phyloP scores from a whole-genome alignment of 2,888 invertebrate species.

The Autographa pulchrina region DNA sequence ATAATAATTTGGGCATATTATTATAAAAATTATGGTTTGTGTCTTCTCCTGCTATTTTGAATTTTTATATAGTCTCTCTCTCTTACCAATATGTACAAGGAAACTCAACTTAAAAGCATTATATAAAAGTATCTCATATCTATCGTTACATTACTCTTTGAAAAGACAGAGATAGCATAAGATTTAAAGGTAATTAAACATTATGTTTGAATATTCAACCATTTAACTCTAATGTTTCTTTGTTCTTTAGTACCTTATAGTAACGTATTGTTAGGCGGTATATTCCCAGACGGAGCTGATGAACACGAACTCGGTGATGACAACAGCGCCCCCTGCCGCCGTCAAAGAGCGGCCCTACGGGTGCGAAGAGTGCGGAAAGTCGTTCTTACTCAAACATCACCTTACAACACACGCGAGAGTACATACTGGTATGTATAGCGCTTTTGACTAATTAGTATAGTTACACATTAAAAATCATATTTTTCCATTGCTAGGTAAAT shows the following conservation, averaged over 20 bases:
- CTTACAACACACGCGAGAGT: conserved; percentile 95
- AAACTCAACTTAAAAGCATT: no score
- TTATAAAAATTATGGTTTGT: no score
- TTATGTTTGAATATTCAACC: no score
- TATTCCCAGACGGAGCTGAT: conserved; percentile 84
- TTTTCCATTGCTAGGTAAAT: no score
- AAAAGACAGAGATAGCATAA: not conserved
- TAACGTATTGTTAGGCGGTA: conserved; percentile 77
- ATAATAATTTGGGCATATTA: no score
- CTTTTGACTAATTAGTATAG: not conserved
- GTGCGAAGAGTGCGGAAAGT: conserved; percentile 95
- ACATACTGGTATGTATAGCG: conserved; percentile 90
- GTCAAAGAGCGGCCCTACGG: conserved; percentile 94
- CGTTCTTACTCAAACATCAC: conserved; percentile 95
- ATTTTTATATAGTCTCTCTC: no score
- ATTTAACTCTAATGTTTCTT: not conserved
- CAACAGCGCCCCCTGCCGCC: conserved; percentile 72
- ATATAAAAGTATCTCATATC: not conserved
- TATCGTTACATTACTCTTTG: not conserved
- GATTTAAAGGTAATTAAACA: no score
- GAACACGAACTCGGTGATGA: conserved; percentile 75
- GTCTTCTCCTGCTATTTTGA: no score
- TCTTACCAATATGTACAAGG: no score
- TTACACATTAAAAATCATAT: no score
- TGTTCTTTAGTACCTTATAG: conserved; percentile 15